Base-by-base conservation (phyloP, 2,888 invertebrate species). In the Tipula unca region DNA sequence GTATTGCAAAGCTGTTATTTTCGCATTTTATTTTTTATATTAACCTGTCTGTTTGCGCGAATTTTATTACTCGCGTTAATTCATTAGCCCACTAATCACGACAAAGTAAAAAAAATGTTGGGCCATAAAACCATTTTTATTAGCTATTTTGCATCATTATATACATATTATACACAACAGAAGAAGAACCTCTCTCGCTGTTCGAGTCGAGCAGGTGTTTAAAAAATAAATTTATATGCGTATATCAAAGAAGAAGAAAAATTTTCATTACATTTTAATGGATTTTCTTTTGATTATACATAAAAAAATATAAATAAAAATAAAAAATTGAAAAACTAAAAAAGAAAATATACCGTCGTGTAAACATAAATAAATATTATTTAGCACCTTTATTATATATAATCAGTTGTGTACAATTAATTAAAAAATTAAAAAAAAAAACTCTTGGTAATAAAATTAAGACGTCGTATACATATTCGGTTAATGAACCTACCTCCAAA, bases 351-450 rank as follows among this genome's bases (percentile, higher is more conserved):
- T 25, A 69, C 69, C 69, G 69, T 20, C 69, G 25, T 69, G 69
- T 69, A 69, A 69, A 69, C 69, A 69, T 20, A 69, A 69, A 69
- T 69, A 69, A 69, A 25, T 69, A 69, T 69, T 69, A 69, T 69
- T 69, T 69, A 69, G 69, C 69, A 69, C 69, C 69, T 69, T 69
- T 25, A 69, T n/a, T n/a, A n/a, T n/a, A n/a, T n/a, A n/a, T 69
- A 69, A 20, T 48, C 48, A 48, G 48, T 48, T 48, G 48, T 69
- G 69, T 69, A 17, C 48, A 48, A 48, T 48, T 48, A 48, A 48
- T 48, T 48, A 48, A 17, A 48, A n/a, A n/a, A 48, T 1, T 6
- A 32, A 1, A 32, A 32, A 32, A 32, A 32, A 32, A 1, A 48
- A 48, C 5, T 17, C 5, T 5, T n/a, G 48, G 25, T 25, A 69